Evolutionary conservation across 2,113 vertebrate genomes (phyloP), one percentile per base, ranked within the genome.

Genomic region (Tinamus guttatus): DNA sequence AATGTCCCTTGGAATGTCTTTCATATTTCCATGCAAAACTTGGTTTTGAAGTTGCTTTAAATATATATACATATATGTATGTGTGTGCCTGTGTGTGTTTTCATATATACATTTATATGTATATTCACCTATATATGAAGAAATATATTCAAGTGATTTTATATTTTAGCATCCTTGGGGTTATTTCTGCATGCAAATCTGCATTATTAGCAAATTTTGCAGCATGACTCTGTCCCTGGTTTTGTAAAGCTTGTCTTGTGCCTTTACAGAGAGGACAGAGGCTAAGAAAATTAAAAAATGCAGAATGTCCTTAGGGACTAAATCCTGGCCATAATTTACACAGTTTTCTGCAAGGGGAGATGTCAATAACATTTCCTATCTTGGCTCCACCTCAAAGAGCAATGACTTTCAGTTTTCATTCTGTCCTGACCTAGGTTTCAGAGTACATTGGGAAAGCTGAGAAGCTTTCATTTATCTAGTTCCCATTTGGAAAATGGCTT

Each of bases 381-480:
- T 75, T 94, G 91, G 89, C 95, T 89, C 41, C 41, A 81, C 75
- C 85, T 60, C 94, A 93, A 74, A 74, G n/a, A 54, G 15, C 73
- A 80, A 93, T 87, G 91, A 91, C 95, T 94, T 93, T 89, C 75
- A 83, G 60, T 92, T 94, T 95, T 89, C 59, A 30, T 80, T 89
- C 40, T 70, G 9, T 89, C 54, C 45, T 79, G 74, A 79, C 15
- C 78, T 45, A 49, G 7, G 70, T 85, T 93, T 94, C 1, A 12
- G 45, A 63, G 10, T 70, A 32, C 49, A 54, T 30, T 74, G 60
- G 51, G 24, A 94, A 68, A 79, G 28, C 21, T 63, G 36, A 70
- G 75, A 47, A 59, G 12, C 12, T 76, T 93, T 87, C 13, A 59
- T 87, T 85, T 67, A 89, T 70, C 52, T 45, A 17, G 24, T 65